Base-by-base conservation (phyloP, 1,140 invertebrate species). In the Drosophila busckii region DNA sequence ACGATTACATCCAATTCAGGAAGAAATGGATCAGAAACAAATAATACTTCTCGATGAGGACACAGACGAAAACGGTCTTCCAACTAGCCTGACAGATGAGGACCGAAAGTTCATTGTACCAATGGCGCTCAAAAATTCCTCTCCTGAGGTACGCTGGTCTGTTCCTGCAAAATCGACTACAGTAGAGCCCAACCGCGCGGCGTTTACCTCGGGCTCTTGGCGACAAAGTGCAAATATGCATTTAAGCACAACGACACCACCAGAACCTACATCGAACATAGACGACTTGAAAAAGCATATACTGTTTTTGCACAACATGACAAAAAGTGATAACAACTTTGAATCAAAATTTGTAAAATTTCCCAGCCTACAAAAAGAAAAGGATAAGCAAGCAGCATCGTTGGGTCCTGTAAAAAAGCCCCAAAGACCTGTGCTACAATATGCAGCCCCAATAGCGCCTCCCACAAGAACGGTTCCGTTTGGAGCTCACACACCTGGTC, bases 291-390 rank as follows among this genome's bases (percentile, higher is more conserved):
- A 87, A 35, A 86, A 86, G 16, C 86, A 87, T 17, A 84, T 87
- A 17, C 56, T 87, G 2, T 87, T 86, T 44, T 42, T 87, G 35
- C 85, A 87, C 34, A 87, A 87, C 41, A 67, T 86, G 41, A 87
- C 85, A 3, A 87, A 87, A 40, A 71, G 65, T 17, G 70, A 87
- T 40, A 84, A 65, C 16, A 87, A 80, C 35, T 87, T 87, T 35
- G 80, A 87, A 52, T 86, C 84, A 1, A 87, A 87, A 56, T 87
- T 87, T 53, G 86, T 87, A 3, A 86, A 87, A 16, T 87, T 87
- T 34, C 85, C 85, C 1, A 86, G 73, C 17, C 28, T 87, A n/a
- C 70, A 75, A 31, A 83, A 70, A 13, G 71, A 87, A 8, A 84
- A 82, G 12, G 15, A 42, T 4, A 71, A 67, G 10, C 76, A 71